These are phyloP conservation scores for Halocynthia roretzi DNA, from an alignment of 23 tunicate genomes.

Conservation along the genomic window DNA sequence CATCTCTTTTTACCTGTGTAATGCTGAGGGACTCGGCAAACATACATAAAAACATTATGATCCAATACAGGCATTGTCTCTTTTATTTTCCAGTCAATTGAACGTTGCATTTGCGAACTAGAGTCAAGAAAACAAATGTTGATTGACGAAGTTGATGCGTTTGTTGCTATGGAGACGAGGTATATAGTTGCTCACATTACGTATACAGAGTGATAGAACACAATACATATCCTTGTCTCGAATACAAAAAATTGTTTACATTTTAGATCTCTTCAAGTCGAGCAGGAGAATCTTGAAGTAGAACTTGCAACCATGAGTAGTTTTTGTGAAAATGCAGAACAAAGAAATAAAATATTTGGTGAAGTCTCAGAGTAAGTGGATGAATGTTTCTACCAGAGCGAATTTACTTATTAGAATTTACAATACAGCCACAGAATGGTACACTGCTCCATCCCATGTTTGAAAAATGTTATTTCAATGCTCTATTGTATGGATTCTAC, in stretches of 20 bases:
- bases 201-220: neutral
- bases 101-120: constrained; percentile 30
- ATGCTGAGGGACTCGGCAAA: too few species aligned
- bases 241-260: neutral
- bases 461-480: too few species aligned
- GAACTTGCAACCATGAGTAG: constrained; percentile 39
- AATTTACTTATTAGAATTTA: neutral
- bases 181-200: neutral
- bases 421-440: neutral
- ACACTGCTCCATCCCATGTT: too few species aligned
- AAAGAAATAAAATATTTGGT: constrained; percentile 17
- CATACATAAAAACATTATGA: neutral
- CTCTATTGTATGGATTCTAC: too few species aligned
- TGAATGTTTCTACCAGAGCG: too few species aligned
- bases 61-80: neutral
- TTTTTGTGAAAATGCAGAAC: constrained; percentile 29
- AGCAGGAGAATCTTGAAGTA: constrained; percentile 35
- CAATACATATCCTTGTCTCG: neutral
- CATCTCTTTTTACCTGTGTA: too few species aligned
- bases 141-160: constrained; percentile 33
- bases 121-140: constrained; percentile 21
- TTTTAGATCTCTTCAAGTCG: constrained; percentile 29
- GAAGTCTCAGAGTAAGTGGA: constrained; percentile 12
- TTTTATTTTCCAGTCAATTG: constrained; percentile 22
- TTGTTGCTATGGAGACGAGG: constrained; percentile 32